These are phyloP conservation scores for Parnassius apollo DNA, from an alignment of 2,888 invertebrate genomes.

Conservation along the genomic window DNA sequence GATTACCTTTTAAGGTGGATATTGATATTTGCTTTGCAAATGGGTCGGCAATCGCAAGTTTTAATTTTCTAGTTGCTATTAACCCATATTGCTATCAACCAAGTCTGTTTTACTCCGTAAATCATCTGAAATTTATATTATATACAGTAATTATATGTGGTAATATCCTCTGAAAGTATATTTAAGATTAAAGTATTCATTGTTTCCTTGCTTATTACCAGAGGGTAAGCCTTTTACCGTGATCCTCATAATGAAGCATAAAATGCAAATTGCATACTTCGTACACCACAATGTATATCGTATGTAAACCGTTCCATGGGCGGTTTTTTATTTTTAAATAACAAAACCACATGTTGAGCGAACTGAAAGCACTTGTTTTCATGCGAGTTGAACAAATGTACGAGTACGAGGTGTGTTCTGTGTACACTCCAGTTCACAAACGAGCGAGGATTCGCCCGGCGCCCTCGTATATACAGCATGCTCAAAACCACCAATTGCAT, in stretches of 20 bases:
- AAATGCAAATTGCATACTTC: slow-evolving; percentile 58
- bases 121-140: no score
- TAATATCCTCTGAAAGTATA: not conserved
- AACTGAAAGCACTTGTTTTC: slow-evolving; percentile 27
- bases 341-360: slow-evolving; percentile 23
- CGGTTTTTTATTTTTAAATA: slow-evolving; percentile 51
- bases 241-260: slow-evolving; percentile 51
- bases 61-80: no score
- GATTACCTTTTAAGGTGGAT: no score
- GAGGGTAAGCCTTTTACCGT: slow-evolving; percentile 42
- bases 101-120: no score
- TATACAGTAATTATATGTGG: no score
- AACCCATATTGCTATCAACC: no score
- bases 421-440: slow-evolving; percentile 61
- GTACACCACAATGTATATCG: slow-evolving; percentile 42
- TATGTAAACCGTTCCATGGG: slow-evolving; percentile 46
- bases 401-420: slow-evolving; percentile 21
- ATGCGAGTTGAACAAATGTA: slow-evolving; percentile 28
- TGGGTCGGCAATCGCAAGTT: no score
- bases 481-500: slow-evolving; percentile 77
- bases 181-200: slow-evolving; percentile 17
- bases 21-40: no score
- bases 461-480: slow-evolving; percentile 41
- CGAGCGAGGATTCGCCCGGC: slow-evolving; percentile 57
- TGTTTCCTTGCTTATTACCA: slow-evolving; percentile 17